A percentile compares a stretch with the other conserved stretches of the same genome.
These are phyloP conservation scores for Hesperophylax magnus DNA, from an alignment of 1,140 invertebrate species.

Conservation along the genomic window DNA sequence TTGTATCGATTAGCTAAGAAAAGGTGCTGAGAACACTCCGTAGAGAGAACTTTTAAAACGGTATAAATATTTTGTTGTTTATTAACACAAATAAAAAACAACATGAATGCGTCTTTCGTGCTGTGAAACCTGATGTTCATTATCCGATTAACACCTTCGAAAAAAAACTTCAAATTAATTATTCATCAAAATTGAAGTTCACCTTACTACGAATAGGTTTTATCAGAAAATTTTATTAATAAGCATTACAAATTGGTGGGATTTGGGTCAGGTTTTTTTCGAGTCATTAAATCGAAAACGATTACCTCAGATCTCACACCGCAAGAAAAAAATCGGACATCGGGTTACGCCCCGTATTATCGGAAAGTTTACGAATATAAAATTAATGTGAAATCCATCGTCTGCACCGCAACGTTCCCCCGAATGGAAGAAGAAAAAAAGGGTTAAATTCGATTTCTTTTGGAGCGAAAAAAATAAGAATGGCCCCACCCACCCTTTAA, in stretches of 20 bases:
- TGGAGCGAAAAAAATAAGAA: conserved; percentile 51
- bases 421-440: conserved; percentile 48
- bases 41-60: no score
- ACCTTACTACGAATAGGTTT: neutral
- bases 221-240: conserved; percentile 3
- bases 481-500: conserved; percentile 54
- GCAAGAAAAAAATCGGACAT: conserved; percentile 34
- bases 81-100: no score
- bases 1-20: neutral
- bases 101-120: no score
- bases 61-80: no score
- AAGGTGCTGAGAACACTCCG: neutral
- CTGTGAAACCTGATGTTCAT: no score
- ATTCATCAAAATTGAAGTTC: no score
- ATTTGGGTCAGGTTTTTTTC: conserved; percentile 12
- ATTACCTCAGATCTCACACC: conserved; percentile 31
- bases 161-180: no score
- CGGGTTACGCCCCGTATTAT: conserved; percentile 36
- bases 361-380: conserved; percentile 51
- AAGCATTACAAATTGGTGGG: conserved; percentile 2
- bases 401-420: conserved; percentile 8
- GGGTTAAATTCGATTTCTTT: conserved; percentile 58
- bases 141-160: no score
- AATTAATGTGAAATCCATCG: conserved; percentile 51
- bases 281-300: conserved; percentile 16